A percentile compares a stretch with the other conserved stretches of the same genome.
Evolutionary conservation across 1,140 invertebrate genomes (phyloP).

Genomic region (Ylistrum balloti): DNA sequence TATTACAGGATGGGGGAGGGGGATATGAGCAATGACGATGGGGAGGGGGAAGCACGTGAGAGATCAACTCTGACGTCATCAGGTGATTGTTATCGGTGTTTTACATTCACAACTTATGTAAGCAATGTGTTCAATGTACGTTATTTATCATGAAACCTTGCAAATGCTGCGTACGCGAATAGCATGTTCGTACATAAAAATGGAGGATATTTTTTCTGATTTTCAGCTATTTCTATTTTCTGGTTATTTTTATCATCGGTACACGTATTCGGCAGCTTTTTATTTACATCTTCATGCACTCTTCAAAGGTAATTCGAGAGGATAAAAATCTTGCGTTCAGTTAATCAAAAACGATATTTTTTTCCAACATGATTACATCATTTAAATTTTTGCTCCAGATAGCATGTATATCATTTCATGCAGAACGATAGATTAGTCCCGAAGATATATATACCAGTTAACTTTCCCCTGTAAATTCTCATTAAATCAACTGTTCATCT

Average conservation of each 20-base stretch:
- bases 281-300: background rate
- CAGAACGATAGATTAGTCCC: background rate
- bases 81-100: background rate
- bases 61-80: slow-evolving; percentile 17
- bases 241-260: background rate
- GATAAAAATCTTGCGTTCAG: background rate
- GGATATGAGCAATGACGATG: background rate
- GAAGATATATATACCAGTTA: background rate
- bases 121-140: slow-evolving; percentile 6
- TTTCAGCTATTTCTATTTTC: background rate
- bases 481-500: background rate
- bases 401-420: slow-evolving; percentile 11
- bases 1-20: background rate
- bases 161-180: background rate
- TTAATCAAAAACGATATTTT: background rate
- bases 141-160: background rate
- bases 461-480: background rate
- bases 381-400: background rate
- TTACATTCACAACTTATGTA: background rate
- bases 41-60: background rate
- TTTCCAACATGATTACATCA: background rate
- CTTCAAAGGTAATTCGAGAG: background rate
- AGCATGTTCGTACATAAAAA: background rate
- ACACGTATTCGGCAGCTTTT: background rate
- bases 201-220: background rate